Evolutionary conservation across 2,888 invertebrate genomes (phyloP), one percentile per base, ranked within the genome.

Genomic region (Tenthredo mesomela): DNA sequence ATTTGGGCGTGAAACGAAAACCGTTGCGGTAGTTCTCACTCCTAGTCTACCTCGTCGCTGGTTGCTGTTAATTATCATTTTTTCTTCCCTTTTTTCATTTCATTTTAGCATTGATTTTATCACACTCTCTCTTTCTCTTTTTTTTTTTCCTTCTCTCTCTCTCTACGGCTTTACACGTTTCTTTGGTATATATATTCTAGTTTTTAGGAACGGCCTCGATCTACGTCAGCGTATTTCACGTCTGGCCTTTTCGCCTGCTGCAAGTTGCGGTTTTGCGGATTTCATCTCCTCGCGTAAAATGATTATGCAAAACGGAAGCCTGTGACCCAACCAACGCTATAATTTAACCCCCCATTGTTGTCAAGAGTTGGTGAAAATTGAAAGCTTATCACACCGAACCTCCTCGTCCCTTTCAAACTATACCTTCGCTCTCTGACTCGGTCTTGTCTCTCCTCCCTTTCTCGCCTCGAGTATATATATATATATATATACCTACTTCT

Each of bases 361-460:
- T 78, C 84, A 86, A 78, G 85, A 86, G 85, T 87, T 85, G 86
- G 86, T 85, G 89, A 90, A 90, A 91, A 90, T 91, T 89, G 91
- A 91, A 91, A 90, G 90, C 90, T 91, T 90, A 91, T 91, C 90
- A 88, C 88, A 85, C 84, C 78, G 85, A 85, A 87, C 86, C 87
- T 87, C 86, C 85, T 37, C 58, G 37, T 80, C 61, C 61, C 65
- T 67, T 65, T 84, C 86, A 50, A 70, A 82, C 84, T 70, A 50
- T 50, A 54, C 84, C 73, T 86, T 86, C 77, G 58, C 82, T 85
- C 83, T 80, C 61, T 71, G 21, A 6, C 82, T n/a, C 67, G 50
- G 40, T 83, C 80, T 37, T 21, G 37, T 58, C 37, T 80, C 61
- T 61, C n/a, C 5, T 6, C 58, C 71, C 67, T 61, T 25, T 29